phyloP scores from a whole-genome alignment of 2,113 vertebrate species.

The Calidris pygmaea region DNA sequence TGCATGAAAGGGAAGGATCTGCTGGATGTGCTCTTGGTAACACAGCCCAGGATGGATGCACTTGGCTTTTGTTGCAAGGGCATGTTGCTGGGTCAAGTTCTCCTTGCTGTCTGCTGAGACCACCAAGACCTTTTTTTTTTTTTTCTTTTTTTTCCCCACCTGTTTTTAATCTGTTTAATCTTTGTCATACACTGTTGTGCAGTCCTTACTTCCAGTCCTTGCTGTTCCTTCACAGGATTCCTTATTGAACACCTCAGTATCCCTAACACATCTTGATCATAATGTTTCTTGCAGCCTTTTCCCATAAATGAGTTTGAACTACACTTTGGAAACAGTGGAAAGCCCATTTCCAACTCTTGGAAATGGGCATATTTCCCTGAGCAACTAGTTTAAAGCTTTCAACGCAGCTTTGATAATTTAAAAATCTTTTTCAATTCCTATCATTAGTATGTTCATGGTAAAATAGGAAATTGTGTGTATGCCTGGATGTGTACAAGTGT shows the following conservation, averaged over 20 bases:
- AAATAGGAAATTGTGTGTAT: background rate
- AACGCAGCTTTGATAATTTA: background rate
- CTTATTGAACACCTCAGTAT: background rate
- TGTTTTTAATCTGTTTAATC: background rate
- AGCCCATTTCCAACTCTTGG: background rate
- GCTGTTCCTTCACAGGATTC: background rate
- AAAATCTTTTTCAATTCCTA: background rate
- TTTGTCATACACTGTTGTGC: background rate
- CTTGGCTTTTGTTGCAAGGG: background rate
- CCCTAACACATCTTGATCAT: background rate
- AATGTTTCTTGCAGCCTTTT: background rate
- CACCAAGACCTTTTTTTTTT: background rate
- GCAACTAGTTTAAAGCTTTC: background rate
- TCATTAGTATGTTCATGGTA: background rate
- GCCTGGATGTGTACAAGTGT: background rate
- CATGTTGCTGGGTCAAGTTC: background rate
- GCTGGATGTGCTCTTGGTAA: background rate
- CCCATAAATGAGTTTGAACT: background rate
- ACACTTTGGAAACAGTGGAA: background rate
- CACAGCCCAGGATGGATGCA: background rate
- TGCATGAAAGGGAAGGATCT: background rate
- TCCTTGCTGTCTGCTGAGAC: background rate
- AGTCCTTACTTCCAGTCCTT: background rate
- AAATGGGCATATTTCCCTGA: background rate
- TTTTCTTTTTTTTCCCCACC: too few species aligned